Evolutionary conservation across 2,797 vertebrate genomes (phyloP).

Genomic region (Myioborus miniatus): DNA sequence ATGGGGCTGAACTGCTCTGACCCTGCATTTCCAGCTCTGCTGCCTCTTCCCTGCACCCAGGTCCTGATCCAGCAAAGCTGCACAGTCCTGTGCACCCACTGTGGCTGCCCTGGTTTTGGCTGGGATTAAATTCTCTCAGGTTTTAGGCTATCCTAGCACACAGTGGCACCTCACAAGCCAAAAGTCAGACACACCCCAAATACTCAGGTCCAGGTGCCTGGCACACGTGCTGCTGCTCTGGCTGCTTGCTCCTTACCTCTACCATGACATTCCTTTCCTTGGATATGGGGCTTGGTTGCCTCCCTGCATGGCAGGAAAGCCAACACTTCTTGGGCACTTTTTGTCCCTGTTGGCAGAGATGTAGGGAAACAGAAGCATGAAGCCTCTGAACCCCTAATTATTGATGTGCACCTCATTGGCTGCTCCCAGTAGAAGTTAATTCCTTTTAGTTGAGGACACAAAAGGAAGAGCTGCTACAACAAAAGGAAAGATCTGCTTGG

Average conservation of each 20-base stretch:
- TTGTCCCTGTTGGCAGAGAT: background rate
- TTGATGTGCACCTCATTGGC: fast-evolving
- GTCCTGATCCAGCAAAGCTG: background rate
- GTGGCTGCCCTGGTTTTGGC: background rate
- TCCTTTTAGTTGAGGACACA: background rate
- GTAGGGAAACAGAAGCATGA: background rate
- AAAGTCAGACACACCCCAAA: background rate
- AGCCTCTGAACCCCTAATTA: background rate
- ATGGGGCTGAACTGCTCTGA: slow-evolving; percentile 20
- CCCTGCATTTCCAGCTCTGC: slow-evolving; percentile 4
- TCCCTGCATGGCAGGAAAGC: background rate
- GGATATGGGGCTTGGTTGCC: background rate
- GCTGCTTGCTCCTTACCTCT: background rate
- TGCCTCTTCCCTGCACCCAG: background rate
- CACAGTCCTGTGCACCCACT: fast-evolving
- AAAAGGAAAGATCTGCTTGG: background rate
- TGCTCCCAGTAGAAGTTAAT: background rate
- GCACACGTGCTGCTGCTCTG: fast-evolving
- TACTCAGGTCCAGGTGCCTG: background rate
- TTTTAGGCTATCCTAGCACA: background rate
- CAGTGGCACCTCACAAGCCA: background rate
- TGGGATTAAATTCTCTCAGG: background rate
- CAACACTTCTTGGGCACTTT: background rate
- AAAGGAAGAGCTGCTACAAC: background rate
- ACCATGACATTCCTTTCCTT: background rate